Base-by-base conservation (phyloP, 1,140 invertebrate species). In the Limonius californicus region DNA sequence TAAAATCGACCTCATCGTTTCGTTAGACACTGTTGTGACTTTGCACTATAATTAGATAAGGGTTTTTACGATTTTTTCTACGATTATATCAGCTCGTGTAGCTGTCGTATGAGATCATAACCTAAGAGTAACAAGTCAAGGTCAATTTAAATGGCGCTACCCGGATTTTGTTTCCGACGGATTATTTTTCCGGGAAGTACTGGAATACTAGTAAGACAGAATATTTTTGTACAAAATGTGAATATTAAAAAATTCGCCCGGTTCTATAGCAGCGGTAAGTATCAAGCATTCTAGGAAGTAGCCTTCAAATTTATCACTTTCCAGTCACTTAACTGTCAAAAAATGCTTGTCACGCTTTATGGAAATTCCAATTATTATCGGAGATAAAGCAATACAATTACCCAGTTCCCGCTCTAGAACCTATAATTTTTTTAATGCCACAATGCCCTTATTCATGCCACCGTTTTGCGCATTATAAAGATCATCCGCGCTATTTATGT, bases 1-100 rank as follows among this genome's bases (percentile, higher is more conserved):
- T 62, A 96, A 77, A 65, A 94, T 85, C 30, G 89, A 89, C 65
- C 84, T 88, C 88, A 91, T 90, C 66, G 15, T 39, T 6, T 19
- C 9, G 9, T 27, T 27, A n/a, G n/a, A n/a, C n/a, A n/a, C n/a
- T n/a, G n/a, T n/a, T n/a, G n/a, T n/a, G n/a, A n/a, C n/a, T n/a
- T n/a, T n/a, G n/a, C n/a, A n/a, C n/a, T n/a, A n/a, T n/a, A n/a
- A n/a, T n/a, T n/a, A n/a, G n/a, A n/a, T n/a, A n/a, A n/a, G n/a
- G n/a, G n/a, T n/a, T n/a, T n/a, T n/a, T n/a, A n/a, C n/a, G n/a
- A n/a, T n/a, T n/a, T n/a, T n/a, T n/a, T n/a, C n/a, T n/a, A n/a
- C n/a, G n/a, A n/a, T n/a, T n/a, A n/a, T n/a, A n/a, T n/a, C n/a
- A n/a, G n/a, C n/a, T n/a, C n/a, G n/a, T n/a, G n/a, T n/a, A n/a